These are phyloP conservation scores for Stomatorhinus ivindoensis DNA, from an alignment of 2,113 vertebrate species.

Conservation along the genomic window DNA sequence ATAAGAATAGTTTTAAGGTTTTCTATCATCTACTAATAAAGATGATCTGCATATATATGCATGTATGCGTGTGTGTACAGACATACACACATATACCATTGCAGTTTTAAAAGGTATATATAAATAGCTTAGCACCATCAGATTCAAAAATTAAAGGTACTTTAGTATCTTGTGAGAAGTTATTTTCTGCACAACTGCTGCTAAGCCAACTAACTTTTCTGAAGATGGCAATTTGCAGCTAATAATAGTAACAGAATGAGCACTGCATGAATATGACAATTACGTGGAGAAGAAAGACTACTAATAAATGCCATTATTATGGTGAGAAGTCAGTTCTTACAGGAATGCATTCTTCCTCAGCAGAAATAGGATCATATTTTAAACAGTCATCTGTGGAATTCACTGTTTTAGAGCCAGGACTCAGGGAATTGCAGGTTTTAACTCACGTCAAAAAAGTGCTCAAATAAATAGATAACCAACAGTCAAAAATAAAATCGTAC, in stretches of 20 bases:
- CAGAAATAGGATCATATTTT: neutral
- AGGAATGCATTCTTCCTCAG: neutral
- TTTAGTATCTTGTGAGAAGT: neutral
- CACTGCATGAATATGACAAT: slow-evolving; percentile 5
- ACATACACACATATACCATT: neutral
- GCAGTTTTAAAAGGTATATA: neutral
- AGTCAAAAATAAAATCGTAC: slow-evolving; percentile 21
- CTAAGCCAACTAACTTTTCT: neutral
- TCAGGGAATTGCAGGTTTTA: slow-evolving; percentile 8
- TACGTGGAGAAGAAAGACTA: neutral
- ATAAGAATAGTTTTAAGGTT: neutral
- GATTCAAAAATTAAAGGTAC: neutral
- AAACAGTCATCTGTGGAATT: slow-evolving; percentile 9
- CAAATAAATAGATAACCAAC: slow-evolving; percentile 17
- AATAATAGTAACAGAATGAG: neutral
- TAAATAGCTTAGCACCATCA: neutral
- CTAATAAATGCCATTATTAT: neutral
- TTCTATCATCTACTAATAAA: neutral
- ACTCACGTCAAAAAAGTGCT: slow-evolving; percentile 12
- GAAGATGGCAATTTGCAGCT: neutral
- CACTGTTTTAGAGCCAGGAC: neutral
- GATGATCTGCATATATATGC: neutral
- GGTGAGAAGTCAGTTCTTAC: neutral
- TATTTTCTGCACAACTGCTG: neutral
- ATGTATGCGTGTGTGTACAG: neutral